Base-by-base conservation (phyloP, 2,888 invertebrate genomes). In the Hydriomena furcata region DNA sequence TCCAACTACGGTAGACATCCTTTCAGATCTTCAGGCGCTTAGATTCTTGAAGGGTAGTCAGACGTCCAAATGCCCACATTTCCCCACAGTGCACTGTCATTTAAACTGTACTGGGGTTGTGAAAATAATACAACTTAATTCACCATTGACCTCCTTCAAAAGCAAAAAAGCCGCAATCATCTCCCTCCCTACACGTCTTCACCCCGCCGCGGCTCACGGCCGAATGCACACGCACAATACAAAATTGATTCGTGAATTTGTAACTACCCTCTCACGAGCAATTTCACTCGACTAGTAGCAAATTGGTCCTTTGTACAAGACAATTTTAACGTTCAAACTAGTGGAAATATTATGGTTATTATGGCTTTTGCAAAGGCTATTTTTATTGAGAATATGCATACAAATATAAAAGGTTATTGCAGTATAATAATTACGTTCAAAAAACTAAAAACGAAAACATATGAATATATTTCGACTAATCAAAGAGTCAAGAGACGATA, bases 211-310 rank as follows among this genome's bases (percentile, higher is more conserved):
- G 50, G 65, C 69, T 74, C 71, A 76, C 85, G 72, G 61, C 31
- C 73, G 82, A 87, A 63, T 81, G 84, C 60, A 47, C 72, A 44
- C 68, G 60, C 63, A 87, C 87, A 88, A 88, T 87, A 68, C 71
- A 71, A 73, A 72, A 76, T 79, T 85, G 86, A 87, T 86, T 84
- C 78, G 76, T 66, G 58, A 72, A 70, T 76, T 72, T 71, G 55
- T 73, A 69, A 71, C 85, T 82, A 84, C 87, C 87, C 88, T 81
- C 83, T 75, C 79, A 64, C 68, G 45, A 71, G 56, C 80, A 82
- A 85, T 84, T 86, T 84, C 67, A 78, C 73, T 37, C 55, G 59
- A 62, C 66, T 73, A 74, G 79, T 80, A 74, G 74, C 69, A 84
- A 72, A 74, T 74, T 74, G 73, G 73, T 71, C 66, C 73, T 72